Conservation (phyloP, 2,797 vertebrate genomes). For the Circus cinereus region DNA sequence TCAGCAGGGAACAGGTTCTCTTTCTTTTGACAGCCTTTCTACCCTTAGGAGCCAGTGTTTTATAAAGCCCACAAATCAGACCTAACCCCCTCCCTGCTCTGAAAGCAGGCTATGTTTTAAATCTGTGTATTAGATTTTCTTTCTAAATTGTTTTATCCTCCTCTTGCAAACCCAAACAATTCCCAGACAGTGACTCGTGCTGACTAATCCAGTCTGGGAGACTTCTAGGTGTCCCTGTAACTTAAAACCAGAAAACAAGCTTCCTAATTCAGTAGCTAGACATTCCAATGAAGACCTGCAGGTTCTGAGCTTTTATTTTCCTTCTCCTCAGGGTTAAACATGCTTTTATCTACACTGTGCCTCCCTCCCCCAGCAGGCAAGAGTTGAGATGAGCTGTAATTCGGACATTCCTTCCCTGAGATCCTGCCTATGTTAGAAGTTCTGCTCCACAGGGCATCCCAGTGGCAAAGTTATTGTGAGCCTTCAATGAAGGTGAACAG, state of each 20-base stretch:
- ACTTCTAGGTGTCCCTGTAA: constrained; percentile 66
- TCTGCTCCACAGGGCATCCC: not conserved
- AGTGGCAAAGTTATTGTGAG: not conserved
- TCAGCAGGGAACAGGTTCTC: not conserved
- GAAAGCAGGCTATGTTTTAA: constrained; percentile 26
- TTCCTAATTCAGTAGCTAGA: constrained; percentile 68
- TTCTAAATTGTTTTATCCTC: constrained; percentile 67
- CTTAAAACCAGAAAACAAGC: constrained; percentile 67
- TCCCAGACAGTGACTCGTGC: constrained; percentile 72
- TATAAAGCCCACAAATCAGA: not conserved
- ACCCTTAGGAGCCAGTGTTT: not conserved
- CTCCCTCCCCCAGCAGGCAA: constrained; percentile 40
- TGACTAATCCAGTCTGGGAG: constrained; percentile 74
- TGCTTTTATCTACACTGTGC: constrained; percentile 39
- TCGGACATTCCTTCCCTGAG: constrained; percentile 40
- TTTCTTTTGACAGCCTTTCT: not conserved
- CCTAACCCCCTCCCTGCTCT: not conserved
- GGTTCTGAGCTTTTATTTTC: constrained; percentile 56
- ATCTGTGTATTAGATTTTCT: constrained; percentile 63
- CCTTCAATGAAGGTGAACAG: not conserved
- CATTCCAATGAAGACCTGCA: constrained; percentile 64
- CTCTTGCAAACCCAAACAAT: constrained; percentile 65
- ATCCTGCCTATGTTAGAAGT: not conserved
- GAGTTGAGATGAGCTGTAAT: constrained; percentile 31
- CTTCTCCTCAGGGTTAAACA: constrained; percentile 54